Percentiles rank a stretch among this genome's conserved stretches.
Evolutionary conservation across 2,888 invertebrate genomes (phyloP).

Genomic region (Sarcophaga carnaria): DNA sequence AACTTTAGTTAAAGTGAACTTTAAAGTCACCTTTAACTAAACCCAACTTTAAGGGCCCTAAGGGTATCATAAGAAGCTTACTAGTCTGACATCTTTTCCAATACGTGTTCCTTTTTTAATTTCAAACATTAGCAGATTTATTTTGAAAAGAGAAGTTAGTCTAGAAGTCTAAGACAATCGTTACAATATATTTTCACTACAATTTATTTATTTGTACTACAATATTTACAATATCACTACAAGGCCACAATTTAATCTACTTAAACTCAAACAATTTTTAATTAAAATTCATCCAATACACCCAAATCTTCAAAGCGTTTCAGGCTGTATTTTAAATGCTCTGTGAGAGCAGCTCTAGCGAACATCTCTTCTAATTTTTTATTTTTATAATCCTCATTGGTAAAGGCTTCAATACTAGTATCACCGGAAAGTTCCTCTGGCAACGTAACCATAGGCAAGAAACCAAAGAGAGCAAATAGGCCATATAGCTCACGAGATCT

Average conservation of each 20-base stretch:
- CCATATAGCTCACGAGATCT: constrained; percentile 77
- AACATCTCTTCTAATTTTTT: constrained; percentile 73
- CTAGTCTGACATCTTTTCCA: too few relatives aligned
- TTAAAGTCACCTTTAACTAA: too few relatives aligned
- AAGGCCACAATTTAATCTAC: not conserved
- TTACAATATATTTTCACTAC: too few relatives aligned
- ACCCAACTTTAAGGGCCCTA: too few relatives aligned
- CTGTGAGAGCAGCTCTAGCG: constrained; percentile 73
- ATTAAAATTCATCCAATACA: constrained; percentile 75
- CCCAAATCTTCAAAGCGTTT: constrained; percentile 76
- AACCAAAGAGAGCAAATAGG: constrained; percentile 74
- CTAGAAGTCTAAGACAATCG: too few relatives aligned
- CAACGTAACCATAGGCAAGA: constrained; percentile 77
- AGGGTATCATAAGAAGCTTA: too few relatives aligned
- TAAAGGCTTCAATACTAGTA: constrained; percentile 74
- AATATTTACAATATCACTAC: constrained; percentile 8
- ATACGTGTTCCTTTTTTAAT: too few relatives aligned
- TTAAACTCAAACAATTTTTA: not conserved
- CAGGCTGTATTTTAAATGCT: constrained; percentile 74
- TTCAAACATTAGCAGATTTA: too few relatives aligned
- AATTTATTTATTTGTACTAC: not conserved
- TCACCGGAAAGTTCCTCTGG: constrained; percentile 74
- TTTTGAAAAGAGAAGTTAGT: too few relatives aligned
- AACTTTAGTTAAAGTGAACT: too few relatives aligned
- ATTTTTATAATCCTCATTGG: constrained; percentile 70